Percentiles rank a stretch among this genome's conserved stretches.
Evolutionary conservation across 2,113 vertebrate species (phyloP).

Genomic region (Campylorhamphus procurvoides): DNA sequence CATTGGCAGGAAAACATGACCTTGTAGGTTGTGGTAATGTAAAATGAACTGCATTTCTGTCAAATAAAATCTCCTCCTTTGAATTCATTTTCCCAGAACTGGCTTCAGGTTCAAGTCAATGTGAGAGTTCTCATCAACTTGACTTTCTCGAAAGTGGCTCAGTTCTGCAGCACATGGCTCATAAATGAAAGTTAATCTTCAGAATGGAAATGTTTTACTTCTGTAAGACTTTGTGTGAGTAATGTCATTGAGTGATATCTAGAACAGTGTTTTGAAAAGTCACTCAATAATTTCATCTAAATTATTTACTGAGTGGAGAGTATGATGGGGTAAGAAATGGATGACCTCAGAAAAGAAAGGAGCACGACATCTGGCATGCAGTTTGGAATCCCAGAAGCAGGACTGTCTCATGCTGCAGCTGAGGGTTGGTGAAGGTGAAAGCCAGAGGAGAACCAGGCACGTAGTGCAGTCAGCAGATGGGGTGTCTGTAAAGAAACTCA

Average conservation of each 20-base stretch:
- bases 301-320: background rate
- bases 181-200: background rate
- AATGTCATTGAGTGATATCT: background rate
- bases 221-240: background rate
- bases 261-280: background rate
- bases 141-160: background rate
- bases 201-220: background rate
- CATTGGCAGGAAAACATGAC: background rate
- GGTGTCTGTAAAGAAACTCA: background rate
- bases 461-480: background rate
- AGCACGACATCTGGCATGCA: background rate
- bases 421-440: background rate
- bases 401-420: background rate
- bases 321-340: background rate
- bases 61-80: background rate
- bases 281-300: background rate
- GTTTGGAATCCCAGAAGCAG: background rate
- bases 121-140: background rate
- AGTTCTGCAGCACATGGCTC: background rate
- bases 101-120: background rate
- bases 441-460: background rate
- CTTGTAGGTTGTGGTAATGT: background rate
- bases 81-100: background rate
- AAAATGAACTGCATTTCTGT: background rate
- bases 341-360: background rate